phyloP scores from a whole-genome alignment of 2,113 vertebrate genomes.

The Neomonachus schauinslandi region DNA sequence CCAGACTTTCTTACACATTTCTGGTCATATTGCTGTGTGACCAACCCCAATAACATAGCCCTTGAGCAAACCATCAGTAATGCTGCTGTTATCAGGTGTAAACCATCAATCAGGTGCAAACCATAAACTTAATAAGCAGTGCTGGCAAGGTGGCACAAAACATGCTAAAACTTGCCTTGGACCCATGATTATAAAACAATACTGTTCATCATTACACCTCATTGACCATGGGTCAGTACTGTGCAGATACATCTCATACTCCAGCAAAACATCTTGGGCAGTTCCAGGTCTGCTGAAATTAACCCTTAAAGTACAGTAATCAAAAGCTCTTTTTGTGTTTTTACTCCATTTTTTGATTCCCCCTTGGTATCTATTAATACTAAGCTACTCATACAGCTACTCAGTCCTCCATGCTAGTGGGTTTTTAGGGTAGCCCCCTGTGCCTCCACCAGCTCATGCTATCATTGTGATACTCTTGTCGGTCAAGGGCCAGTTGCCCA shows the following conservation, averaged over 20 bases:
- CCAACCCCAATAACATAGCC: neutral
- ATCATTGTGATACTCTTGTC: neutral
- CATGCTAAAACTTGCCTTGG: neutral
- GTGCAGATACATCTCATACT: neutral
- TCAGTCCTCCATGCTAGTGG: neutral
- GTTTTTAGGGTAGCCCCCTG: neutral
- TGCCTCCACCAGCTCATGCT: neutral
- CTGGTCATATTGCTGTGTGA: neutral
- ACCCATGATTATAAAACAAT: neutral
- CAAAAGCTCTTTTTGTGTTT: neutral
- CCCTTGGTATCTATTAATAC: neutral
- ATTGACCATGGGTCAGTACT: neutral
- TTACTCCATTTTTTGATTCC: neutral
- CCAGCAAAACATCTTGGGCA: neutral
- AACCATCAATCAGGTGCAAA: constrained; percentile 2
- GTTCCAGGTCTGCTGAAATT: neutral
- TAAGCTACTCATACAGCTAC: neutral
- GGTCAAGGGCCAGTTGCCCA: neutral
- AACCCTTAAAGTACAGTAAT: neutral
- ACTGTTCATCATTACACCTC: neutral
- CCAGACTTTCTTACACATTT: neutral
- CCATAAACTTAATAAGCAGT: constrained; percentile 26
- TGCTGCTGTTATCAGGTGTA: neutral
- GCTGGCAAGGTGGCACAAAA: neutral
- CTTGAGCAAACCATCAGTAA: neutral